Base-by-base conservation (phyloP, 2,113 vertebrate species). In the Aspiorhynchus laticeps region DNA sequence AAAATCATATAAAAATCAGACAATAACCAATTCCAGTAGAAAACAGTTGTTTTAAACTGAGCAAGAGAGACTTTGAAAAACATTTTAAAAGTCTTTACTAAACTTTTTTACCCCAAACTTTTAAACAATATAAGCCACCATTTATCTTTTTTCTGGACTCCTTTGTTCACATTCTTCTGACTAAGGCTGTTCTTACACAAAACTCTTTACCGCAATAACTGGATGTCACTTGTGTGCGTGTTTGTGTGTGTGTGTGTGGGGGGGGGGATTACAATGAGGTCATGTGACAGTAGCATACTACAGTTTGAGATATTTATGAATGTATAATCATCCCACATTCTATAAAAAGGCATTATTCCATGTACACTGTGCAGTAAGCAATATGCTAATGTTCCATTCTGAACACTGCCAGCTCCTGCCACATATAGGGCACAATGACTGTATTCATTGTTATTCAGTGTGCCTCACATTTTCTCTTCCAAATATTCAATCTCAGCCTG, bases 301-400 rank as follows among this genome's bases (percentile, higher is more conserved):
- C 24, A 41, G 7, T 4, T 19, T 7, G 38, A 43, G n/a, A 26
- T 5, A 6, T n/a, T 12, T n/a, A 12, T 26, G 41, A 41, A 43
- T 46, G 2, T 46, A 17, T 43, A 41, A n/a, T 11, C 76, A 2
- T 15, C 56, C 56, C 11, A 75, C 36, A 43, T 46, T 46, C 6
- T 46, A n/a, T 7, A 7, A 26, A 46, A 46, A 77, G 31, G 48
- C 19, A 24, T 17, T 79, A 7, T 56, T 53, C 19, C 12, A 6
- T 53, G 48, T 51, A 51, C 26, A 36, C 51, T 59, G 69, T 21
- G 0, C 33, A 38, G 69, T 41, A 24, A 24, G 77, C 77, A 79
- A 56, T 36, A 59, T 80, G 51, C 11, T 76, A 80, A 56, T 80
- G 36, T 80, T 36, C 17, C 51, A 38, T 80, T 59, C 31, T n/a